Conservation (phyloP, 2,113 vertebrate species). For the Poeciliopsis retropinna region DNA sequence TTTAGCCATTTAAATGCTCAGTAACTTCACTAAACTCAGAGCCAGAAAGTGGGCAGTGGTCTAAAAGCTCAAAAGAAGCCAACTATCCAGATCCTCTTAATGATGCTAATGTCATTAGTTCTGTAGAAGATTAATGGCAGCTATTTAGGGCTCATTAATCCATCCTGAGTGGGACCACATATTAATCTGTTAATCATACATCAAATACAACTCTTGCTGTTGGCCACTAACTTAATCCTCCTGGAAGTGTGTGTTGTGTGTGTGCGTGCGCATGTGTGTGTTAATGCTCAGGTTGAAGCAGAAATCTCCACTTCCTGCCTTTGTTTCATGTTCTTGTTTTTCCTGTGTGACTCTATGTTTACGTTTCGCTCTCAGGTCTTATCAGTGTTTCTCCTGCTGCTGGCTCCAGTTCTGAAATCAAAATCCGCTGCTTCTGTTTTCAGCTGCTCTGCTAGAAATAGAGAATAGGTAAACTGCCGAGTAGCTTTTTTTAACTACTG, state of each 20-base stretch:
- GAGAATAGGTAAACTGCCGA: slow-evolving; percentile 19
- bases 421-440: slow-evolving; percentile 20
- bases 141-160: slow-evolving; percentile 75
- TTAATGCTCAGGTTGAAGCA: slow-evolving; percentile 8
- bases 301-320: slow-evolving; percentile 14
- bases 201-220: slow-evolving; percentile 63
- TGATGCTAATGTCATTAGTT: slow-evolving; percentile 72
- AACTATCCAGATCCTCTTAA: slow-evolving; percentile 68
- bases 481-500: slow-evolving; percentile 11
- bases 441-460: slow-evolving; percentile 28
- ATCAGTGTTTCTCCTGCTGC: slow-evolving; percentile 33
- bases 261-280: slow-evolving; percentile 10
- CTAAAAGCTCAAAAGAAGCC: slow-evolving; percentile 37
- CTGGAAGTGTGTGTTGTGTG: slow-evolving; percentile 16
- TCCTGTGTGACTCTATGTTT: background rate
- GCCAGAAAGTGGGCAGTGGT: slow-evolving; percentile 41
- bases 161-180: slow-evolving; percentile 67
- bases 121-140: slow-evolving; percentile 63
- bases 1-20: background rate
- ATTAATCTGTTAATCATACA: slow-evolving; percentile 73
- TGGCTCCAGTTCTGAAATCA: slow-evolving; percentile 33
- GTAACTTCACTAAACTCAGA: background rate
- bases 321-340: slow-evolving; percentile 1
- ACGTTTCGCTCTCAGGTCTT: slow-evolving; percentile 39
- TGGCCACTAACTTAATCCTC: slow-evolving; percentile 45